Percentiles rank a stretch among this genome's conserved stretches.
phyloP scores from a whole-genome alignment of 2,797 vertebrate species.

The Sebastes steindachneri region DNA sequence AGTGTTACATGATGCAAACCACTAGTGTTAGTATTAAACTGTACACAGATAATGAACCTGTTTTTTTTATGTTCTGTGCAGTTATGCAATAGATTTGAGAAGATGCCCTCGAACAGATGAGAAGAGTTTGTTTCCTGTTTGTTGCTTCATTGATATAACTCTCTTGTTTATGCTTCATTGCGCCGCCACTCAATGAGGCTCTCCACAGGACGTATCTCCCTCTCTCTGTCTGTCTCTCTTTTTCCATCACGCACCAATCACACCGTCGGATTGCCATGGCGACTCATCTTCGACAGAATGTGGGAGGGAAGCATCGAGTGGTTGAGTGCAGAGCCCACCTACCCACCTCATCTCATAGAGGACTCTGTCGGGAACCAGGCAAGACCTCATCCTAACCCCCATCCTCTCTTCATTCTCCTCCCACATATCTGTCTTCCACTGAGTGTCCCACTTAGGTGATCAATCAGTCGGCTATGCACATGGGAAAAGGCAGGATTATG shows the following conservation, averaged over 20 bases:
- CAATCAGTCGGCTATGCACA: conserved; percentile 40
- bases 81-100: background rate
- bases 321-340: conserved; percentile 48
- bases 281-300: conserved; percentile 65
- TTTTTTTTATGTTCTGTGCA: background rate
- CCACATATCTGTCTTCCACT: conserved; percentile 39
- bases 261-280: conserved; percentile 65
- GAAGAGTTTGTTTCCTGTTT: conserved; percentile 6
- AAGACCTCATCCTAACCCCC: conserved; percentile 34
- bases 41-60: background rate
- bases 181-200: conserved; percentile 61
- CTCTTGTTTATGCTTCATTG: conserved; percentile 44
- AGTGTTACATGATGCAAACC: background rate
- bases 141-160: conserved; percentile 38
- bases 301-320: conserved; percentile 64
- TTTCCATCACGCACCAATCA: conserved; percentile 48
- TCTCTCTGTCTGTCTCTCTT: conserved; percentile 26
- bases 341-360: conserved; percentile 25
- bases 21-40: background rate
- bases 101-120: background rate
- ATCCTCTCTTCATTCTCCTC: conserved; percentile 39
- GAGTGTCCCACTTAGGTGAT: conserved; percentile 34
- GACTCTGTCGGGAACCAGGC: conserved; percentile 47
- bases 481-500: background rate
- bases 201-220: conserved; percentile 58